Conservation (phyloP, 1,140 invertebrate species). For the Calosoma granatense region DNA sequence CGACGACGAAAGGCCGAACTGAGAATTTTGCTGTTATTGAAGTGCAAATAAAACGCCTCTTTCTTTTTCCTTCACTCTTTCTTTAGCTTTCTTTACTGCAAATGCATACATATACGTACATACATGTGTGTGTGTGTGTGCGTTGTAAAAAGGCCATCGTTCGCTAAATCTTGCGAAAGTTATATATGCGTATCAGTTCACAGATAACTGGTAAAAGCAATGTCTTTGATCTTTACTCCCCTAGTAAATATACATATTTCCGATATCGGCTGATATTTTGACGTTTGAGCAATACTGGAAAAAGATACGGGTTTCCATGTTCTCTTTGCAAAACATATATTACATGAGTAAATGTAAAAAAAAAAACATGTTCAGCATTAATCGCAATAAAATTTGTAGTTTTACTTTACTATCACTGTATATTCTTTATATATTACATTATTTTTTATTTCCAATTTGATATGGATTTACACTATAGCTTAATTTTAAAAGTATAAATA, state of each 20-base stretch:
- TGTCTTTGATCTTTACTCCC: conserved; percentile 1
- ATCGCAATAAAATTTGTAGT: no score
- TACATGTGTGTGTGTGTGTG: background rate
- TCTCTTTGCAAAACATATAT: no score
- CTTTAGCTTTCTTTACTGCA: background rate
- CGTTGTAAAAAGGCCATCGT: background rate
- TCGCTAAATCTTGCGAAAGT: background rate
- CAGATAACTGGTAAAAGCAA: background rate
- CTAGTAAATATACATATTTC: conserved; percentile 1
- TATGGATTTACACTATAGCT: no score
- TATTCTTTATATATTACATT: no score
- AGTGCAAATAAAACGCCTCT: background rate
- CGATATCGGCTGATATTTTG: background rate
- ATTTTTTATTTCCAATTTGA: no score
- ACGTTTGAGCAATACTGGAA: background rate
- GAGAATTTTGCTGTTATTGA: background rate
- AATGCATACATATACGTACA: no score
- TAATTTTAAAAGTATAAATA: no score
- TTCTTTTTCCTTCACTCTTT: background rate
- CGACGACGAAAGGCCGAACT: background rate
- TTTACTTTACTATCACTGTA: no score
- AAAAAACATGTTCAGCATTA: no score
- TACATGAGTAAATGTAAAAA: no score
- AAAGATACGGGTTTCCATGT: no score
- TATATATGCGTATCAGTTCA: background rate